Conservation (phyloP, 1,140 invertebrate species). For the Eufriesea mexicana region DNA sequence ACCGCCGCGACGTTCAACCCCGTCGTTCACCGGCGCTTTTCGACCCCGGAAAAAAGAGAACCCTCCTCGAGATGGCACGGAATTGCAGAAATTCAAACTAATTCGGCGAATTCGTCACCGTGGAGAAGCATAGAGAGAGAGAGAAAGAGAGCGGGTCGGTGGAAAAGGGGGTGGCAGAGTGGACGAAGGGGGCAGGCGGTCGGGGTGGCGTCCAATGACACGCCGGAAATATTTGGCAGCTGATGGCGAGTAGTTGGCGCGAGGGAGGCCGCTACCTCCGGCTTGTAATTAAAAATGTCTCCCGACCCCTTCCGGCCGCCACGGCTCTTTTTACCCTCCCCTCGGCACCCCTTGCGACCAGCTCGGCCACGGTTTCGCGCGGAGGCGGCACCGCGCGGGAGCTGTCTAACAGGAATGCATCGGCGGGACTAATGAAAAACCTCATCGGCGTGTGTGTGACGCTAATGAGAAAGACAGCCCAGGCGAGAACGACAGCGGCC, state of each 20-base stretch:
- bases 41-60: neutral
- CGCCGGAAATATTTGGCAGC: slow-evolving; percentile 77
- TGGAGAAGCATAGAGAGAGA: too few relatives aligned
- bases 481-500: slow-evolving; percentile 53
- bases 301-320: slow-evolving; percentile 66
- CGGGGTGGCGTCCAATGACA: slow-evolving; percentile 64
- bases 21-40: too few relatives aligned
- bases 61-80: neutral
- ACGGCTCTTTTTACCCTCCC: slow-evolving; percentile 32
- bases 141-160: slow-evolving; percentile 18
- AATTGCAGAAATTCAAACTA: slow-evolving; percentile 55
- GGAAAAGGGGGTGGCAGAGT: slow-evolving; percentile 30
- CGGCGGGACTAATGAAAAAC: slow-evolving; percentile 77
- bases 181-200: slow-evolving; percentile 37
- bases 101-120: slow-evolving; percentile 58
- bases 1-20: neutral
- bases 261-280: slow-evolving; percentile 66
- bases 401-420: slow-evolving; percentile 76
- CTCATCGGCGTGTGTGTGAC: slow-evolving; percentile 75
- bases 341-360: neutral
- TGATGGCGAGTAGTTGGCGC: slow-evolving; percentile 68
- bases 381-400: slow-evolving; percentile 55
- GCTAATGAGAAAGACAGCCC: slow-evolving; percentile 70
- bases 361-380: slow-evolving; percentile 41
- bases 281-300: slow-evolving; percentile 79